Conservation (phyloP, 2,888 invertebrate genomes). For the Trichogramma dendrolimi region DNA sequence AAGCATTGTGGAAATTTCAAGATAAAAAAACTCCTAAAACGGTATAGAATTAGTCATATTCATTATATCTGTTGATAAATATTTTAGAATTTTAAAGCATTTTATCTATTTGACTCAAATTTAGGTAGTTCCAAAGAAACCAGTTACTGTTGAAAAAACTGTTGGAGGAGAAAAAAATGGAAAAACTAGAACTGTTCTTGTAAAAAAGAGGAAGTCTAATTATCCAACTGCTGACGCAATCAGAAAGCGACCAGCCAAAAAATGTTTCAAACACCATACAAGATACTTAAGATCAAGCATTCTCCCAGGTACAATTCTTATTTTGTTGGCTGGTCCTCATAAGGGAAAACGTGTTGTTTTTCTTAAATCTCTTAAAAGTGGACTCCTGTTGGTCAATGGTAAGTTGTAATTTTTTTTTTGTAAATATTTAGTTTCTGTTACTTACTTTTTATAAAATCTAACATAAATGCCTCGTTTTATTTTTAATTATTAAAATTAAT, state of each 20-base stretch:
- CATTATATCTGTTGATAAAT: not conserved
- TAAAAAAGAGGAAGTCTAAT: conserved; percentile 72
- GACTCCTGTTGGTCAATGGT: conserved; percentile 89
- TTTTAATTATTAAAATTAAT: too few relatives aligned
- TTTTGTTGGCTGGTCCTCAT: conserved; percentile 90
- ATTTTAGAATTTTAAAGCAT: not conserved
- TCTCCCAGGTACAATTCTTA: conserved; percentile 87
- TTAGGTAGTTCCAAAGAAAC: conserved; percentile 57
- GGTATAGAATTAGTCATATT: conserved; percentile 34
- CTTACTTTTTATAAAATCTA: too few relatives aligned
- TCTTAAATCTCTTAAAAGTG: conserved; percentile 78
- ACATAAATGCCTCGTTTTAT: too few relatives aligned
- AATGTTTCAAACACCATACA: conserved; percentile 74
- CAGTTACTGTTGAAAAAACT: conserved; percentile 71
- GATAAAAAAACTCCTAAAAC: conserved; percentile 69
- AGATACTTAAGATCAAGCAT: conserved; percentile 72
- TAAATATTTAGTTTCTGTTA: too few relatives aligned
- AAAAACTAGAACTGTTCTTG: conserved; percentile 77
- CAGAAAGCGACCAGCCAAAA: conserved; percentile 67
- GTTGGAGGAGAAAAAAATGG: conserved; percentile 97
- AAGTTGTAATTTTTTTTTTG: conserved; percentile 41
- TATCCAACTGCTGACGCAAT: conserved; percentile 80
- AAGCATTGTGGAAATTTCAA: conserved; percentile 65
- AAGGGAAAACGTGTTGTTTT: conserved; percentile 97
- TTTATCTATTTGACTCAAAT: not conserved